These are phyloP conservation scores for Coluber constrictor DNA, from an alignment of 2,797 vertebrate species.

Conservation along the genomic window DNA sequence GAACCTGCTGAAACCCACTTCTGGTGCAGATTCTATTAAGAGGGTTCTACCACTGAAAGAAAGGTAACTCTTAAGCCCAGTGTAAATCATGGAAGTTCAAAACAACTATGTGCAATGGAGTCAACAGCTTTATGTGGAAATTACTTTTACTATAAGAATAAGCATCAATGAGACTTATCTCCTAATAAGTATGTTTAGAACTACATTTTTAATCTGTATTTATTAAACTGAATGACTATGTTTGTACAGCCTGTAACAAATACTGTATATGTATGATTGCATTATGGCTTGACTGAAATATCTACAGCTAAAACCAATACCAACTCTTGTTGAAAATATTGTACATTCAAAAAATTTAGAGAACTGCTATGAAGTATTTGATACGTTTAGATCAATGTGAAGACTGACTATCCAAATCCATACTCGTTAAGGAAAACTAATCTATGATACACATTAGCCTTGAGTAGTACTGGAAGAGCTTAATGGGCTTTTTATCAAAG, in stretches of 20 bases:
- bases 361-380: background rate
- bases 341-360: background rate
- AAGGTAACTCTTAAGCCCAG: background rate
- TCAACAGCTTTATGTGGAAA: background rate
- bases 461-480: background rate
- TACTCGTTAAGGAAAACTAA: conserved; percentile 17
- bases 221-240: background rate
- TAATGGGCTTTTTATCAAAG: conserved; percentile 18
- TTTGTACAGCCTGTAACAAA: background rate
- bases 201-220: background rate
- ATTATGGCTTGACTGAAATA: background rate
- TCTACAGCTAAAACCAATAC: background rate
- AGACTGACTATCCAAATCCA: conserved; percentile 1
- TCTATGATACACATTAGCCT: background rate
- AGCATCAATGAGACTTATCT: background rate
- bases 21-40: background rate
- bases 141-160: background rate
- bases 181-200: background rate
- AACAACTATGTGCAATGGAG: background rate
- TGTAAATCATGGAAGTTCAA: background rate
- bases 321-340: background rate
- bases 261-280: background rate
- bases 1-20: no score
- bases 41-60: background rate
- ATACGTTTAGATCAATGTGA: conserved; percentile 12